A percentile compares a stretch with the other conserved stretches of the same genome.
Evolutionary conservation across 2,888 invertebrate genomes (phyloP).

Genomic region (Andrena hattorfiana): DNA sequence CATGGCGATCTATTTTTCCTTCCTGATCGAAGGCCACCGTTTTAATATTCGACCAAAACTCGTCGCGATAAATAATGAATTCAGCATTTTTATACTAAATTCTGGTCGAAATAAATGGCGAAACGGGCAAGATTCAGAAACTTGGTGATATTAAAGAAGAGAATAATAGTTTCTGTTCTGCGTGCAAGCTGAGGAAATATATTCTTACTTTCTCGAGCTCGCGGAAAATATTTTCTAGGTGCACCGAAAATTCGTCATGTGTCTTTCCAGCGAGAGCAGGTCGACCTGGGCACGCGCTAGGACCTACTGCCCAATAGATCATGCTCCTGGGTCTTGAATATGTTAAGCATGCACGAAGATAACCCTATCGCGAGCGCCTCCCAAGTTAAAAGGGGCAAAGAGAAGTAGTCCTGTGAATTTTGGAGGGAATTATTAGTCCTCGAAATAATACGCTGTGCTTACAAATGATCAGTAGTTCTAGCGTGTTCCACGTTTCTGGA

Average conservation of each 20-base stretch:
- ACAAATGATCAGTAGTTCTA: background rate
- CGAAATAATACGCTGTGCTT: constrained; percentile 2
- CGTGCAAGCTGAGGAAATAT: background rate
- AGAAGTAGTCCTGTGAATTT: background rate
- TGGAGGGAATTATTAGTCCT: constrained; percentile 7
- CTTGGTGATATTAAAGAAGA: too few relatives aligned
- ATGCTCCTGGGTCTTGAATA: constrained; percentile 40
- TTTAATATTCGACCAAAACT: too few relatives aligned
- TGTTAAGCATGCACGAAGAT: constrained; percentile 54
- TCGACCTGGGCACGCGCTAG: constrained; percentile 8
- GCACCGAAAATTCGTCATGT: constrained; percentile 32
- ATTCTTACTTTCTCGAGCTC: background rate
- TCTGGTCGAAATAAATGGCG: too few relatives aligned
- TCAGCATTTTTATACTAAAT: too few relatives aligned
- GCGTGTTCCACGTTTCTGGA: background rate
- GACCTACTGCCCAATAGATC: constrained; percentile 37
- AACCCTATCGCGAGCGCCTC: constrained; percentile 43
- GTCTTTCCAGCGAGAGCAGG: constrained; percentile 16
- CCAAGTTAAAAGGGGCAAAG: constrained; percentile 1
- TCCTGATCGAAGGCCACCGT: too few relatives aligned
- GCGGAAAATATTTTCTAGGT: constrained; percentile 11
- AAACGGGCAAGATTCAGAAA: too few relatives aligned
- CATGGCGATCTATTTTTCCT: too few relatives aligned
- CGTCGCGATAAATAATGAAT: too few relatives aligned
- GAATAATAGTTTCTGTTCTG: too few relatives aligned